Evolutionary conservation across 2,888 invertebrate species (phyloP), one percentile per base, ranked within the genome.

Genomic region (Bombylius discolor): DNA sequence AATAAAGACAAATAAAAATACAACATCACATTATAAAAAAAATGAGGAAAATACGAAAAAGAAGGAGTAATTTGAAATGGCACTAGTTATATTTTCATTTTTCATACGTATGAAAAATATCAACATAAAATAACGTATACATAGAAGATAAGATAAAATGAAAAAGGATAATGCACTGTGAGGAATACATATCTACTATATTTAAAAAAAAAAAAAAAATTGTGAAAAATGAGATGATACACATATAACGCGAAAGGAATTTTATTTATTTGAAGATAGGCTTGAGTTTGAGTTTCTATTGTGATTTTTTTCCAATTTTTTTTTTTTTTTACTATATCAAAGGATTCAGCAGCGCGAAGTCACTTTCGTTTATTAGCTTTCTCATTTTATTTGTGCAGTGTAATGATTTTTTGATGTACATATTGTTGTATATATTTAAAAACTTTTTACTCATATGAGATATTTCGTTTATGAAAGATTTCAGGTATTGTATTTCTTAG

Each of bases 281-380:
- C 23, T 23, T 23, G 23, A 3, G 23, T 23, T 23, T 23, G 23
- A 23, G 23, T 23, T 23, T 23, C 23, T 23, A 23, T 23, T 23
- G 23, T 23, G 2, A 23, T 1, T 2, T 23, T 23, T 23, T 23
- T 23, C 3, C 23, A 23, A 23, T 23, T 23, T 23, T 23, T 23
- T 23, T 23, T 23, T 23, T 23, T 23, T 23, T 23, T 23, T 2
- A 23, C 11, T 42, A 4, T 11, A 42, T 42, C 47, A 49, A 44
- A 55, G 50, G 33, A 50, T 49, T 46, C 55, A 49, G 45, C 36
- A 50, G 50, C 47, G 55, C 36, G 36, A 34, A 50, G 50, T 55
- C 55, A 55, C 55, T 55, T 55, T 50, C 46, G 55, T 50, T 55
- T 55, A 55, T 55, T 55, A 55, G 55, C 55, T 55, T 31, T n/a